phyloP scores from a whole-genome alignment of 2,113 vertebrate genomes.

The Paracanthobrama guichenoti region DNA sequence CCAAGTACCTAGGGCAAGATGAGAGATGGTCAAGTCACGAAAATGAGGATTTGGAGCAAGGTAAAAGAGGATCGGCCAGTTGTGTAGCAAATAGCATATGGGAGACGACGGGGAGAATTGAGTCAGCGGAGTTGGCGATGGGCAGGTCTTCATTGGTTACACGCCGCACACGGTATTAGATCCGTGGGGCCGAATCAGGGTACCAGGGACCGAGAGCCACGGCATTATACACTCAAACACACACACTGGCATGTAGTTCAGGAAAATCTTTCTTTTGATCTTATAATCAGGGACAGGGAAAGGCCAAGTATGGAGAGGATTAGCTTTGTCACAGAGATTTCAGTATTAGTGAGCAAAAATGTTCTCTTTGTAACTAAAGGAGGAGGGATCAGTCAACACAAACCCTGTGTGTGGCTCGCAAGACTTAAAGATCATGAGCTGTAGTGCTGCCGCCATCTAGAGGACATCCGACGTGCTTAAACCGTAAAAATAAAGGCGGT shows the following conservation, averaged over 20 bases:
- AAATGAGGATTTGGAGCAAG: neutral
- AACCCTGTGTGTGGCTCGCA: neutral
- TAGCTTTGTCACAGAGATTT: constrained; percentile 27
- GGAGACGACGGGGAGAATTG: constrained; percentile 31
- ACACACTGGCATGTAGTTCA: constrained; percentile 27
- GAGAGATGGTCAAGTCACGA: neutral
- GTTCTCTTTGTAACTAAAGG: constrained; percentile 34
- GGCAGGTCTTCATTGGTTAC: constrained; percentile 8
- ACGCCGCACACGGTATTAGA: neutral
- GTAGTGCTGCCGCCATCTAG: constrained; percentile 47
- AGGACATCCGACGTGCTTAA: neutral
- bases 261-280: constrained; percentile 46
- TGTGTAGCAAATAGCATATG: neutral
- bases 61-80: neutral
- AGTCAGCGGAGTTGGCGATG: constrained; percentile 38
- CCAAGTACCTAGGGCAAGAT: neutral
- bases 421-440: neutral
- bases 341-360: constrained; percentile 28
- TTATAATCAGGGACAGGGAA: constrained; percentile 41
- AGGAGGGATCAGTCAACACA: constrained; percentile 41
- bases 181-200: constrained; percentile 40
- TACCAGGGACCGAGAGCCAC: constrained; percentile 66
- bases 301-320: constrained; percentile 33
- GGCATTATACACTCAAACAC: constrained; percentile 36
- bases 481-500: neutral